Base-by-base conservation (phyloP, 1,140 invertebrate genomes). In the Brachionus angularis region DNA sequence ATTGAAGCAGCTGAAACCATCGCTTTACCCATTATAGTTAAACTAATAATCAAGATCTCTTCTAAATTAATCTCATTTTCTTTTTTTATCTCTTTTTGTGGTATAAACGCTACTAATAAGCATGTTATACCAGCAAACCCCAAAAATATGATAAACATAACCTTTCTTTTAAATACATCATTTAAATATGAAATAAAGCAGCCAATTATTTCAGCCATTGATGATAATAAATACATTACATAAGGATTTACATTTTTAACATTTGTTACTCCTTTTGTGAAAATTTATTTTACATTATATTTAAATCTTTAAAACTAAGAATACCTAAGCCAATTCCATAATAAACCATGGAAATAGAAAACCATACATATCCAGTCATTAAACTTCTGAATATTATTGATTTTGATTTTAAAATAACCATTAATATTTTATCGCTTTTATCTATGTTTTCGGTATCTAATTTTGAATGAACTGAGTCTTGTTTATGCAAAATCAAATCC, bases 281-380 rank as follows among this genome's bases (percentile, higher is more conserved):
- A n/a, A n/a, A n/a, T n/a, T n/a, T n/a, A n/a, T n/a, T n/a, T n/a
- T n/a, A n/a, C n/a, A n/a, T n/a, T n/a, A n/a, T n/a, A n/a, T n/a
- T n/a, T n/a, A n/a, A n/a, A n/a, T n/a, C n/a, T n/a, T n/a, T n/a
- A n/a, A n/a, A n/a, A n/a, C n/a, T n/a, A n/a, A n/a, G n/a, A n/a
- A n/a, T n/a, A n/a, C n/a, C n/a, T n/a, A 58, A 29, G 5, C 53
- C 36, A 18, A 58, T 23, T 16, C 53, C 53, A 39, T 10, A 58
- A 33, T 33, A 58, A 21, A 58, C 36, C 21, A 58, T 3, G 2
- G 53, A 7, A 23, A 58, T 3, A 33, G 5, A 5, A 23, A 58
- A 16, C 53, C 53, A 58, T 21, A 58, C 33, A 58, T 33, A 58
- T 4, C n/a, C 18, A 8, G 33, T 2, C 14, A 31, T 3, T 12